Conservation (phyloP, 2,888 invertebrate species). For the Pachycephus smyrnensis region DNA sequence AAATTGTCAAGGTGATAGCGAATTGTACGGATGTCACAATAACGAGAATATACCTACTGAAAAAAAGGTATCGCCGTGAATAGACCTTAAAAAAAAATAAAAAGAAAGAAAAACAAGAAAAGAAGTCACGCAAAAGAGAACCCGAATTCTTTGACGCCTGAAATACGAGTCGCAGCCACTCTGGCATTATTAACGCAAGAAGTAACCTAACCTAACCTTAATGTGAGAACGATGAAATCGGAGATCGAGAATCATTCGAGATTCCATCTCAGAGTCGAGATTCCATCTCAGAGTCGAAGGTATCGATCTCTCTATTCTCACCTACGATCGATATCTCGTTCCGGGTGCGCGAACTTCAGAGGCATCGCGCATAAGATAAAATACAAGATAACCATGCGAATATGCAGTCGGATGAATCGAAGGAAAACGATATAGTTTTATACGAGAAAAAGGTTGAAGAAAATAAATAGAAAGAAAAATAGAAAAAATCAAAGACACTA, state of each 20-base stretch:
- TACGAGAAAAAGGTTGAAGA: no score
- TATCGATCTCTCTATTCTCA: constrained; percentile 14
- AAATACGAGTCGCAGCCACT: constrained; percentile 33
- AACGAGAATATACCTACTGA: no score
- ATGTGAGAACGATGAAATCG: constrained; percentile 44
- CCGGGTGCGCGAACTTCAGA: background rate
- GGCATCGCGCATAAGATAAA: no score
- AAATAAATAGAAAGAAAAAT: no score
- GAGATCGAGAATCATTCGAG: constrained; percentile 44
- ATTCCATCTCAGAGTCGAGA: constrained; percentile 30
- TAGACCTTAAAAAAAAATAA: background rate
- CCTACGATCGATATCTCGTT: background rate
- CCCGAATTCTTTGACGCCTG: constrained; percentile 18
- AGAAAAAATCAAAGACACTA: no score
- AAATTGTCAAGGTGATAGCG: no score
- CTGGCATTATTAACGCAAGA: constrained; percentile 46
- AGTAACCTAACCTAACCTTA: constrained; percentile 30
- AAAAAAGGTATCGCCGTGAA: background rate
- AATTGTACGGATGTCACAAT: no score
- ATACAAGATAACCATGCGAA: no score
- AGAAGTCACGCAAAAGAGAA: background rate
- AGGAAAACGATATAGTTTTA: no score
- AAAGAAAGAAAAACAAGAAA: no score
- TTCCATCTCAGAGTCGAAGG: constrained; percentile 26
- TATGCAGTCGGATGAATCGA: no score